Evolutionary conservation across 2,797 vertebrate genomes (phyloP), one percentile per base, ranked within the genome.

Genomic region (Pangasius sanitwongsei): DNA sequence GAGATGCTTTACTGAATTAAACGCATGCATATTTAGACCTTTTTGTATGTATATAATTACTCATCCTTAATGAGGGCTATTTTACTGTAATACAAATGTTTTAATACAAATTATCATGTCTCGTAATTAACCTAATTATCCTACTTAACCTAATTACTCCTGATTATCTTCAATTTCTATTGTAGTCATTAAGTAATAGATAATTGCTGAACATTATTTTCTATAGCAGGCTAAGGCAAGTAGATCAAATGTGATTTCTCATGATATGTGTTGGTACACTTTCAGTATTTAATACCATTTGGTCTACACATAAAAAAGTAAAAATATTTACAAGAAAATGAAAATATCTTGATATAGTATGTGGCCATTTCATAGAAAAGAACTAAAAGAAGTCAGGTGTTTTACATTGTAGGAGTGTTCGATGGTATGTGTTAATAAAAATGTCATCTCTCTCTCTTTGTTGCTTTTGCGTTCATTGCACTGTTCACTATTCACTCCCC

Each of bases 401-500:
- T 61, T 61, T 63, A 44, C 34, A n/a, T 8, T 44, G 34, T 37
- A 82, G 12, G 9, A 81, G 1, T 63, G 13, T 63, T 44, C 44
- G 25, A 13, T 83, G 57, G 57, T 63, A 16, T 63, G 25, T 63
- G 23, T 83, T 28, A 83, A 63, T 63, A 44, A n/a, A 81, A 83
- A 83, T 63, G 23, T 25, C 20, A 83, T 83, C 34, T 63, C 23
- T 82, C 9, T 63, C 23, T 83, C 3, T 65, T n/a, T 65, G 23
- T 65, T 89, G 69, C 67, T 23, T 86, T 83, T 86, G 65, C 75
- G 82, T 88, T 87, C 37, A 87, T 81, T 70, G 53, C 69, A 28
- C 48, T 83, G 44, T 86, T 41, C 41, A 48, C 67, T 88, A 87
- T 85, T 87, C 83, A 82, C 67, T 57, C 65, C 25, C 3, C 83